phyloP scores from a whole-genome alignment of 2,797 vertebrate genomes.

The Argentina silus region DNA sequence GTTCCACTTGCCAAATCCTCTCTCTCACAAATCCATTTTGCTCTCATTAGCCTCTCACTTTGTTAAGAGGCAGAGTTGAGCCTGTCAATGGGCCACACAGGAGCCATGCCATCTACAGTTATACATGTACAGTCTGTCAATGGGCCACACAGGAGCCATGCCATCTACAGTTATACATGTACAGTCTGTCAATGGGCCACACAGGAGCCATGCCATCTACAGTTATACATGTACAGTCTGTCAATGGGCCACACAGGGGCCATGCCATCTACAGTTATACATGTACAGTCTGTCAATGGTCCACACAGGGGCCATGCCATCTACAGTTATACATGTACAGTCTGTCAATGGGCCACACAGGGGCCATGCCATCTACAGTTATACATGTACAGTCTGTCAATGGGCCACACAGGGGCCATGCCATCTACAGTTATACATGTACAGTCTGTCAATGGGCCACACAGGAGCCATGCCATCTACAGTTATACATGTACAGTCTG shows the following conservation, averaged over 20 bases:
- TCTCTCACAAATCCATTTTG: constrained; percentile 56
- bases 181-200: constrained; percentile 23
- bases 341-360: constrained; percentile 22
- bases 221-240: neutral
- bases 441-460: constrained; percentile 22
- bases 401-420: constrained; percentile 31
- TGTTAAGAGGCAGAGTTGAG: constrained; percentile 40
- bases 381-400: neutral
- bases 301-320: constrained; percentile 29
- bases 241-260: constrained; percentile 29
- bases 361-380: no score
- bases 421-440: no score
- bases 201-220: constrained; percentile 4
- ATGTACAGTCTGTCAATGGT: constrained; percentile 10
- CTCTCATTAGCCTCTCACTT: constrained; percentile 51
- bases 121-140: neutral
- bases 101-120: neutral
- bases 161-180: neutral
- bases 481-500: neutral
- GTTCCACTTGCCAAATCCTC: constrained; percentile 56
- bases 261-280: neutral
- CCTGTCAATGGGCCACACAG: constrained; percentile 22
- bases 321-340: no score
- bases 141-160: constrained; percentile 29
- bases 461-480: constrained; percentile 18